Evolutionary conservation across 2,113 vertebrate species (phyloP).

Genomic region (Spheniscus mendiculus): DNA sequence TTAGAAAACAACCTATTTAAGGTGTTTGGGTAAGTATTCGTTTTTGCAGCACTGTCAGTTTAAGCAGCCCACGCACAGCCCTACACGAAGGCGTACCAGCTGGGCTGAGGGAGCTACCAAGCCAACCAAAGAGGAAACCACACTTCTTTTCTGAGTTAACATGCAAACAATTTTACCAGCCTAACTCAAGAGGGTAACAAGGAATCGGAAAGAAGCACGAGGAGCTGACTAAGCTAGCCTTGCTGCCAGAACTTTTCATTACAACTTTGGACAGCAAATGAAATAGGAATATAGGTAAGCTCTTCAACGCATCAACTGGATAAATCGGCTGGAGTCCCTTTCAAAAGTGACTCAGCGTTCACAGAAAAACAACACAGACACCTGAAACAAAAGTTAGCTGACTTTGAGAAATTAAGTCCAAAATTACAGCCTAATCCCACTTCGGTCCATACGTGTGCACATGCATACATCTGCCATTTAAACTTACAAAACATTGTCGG

Average conservation of each 20-base stretch:
- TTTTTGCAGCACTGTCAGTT: neutral
- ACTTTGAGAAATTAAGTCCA: neutral
- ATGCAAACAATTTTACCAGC: neutral
- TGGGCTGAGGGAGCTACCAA: neutral
- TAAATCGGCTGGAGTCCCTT: neutral
- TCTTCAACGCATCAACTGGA: neutral
- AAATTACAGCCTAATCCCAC: neutral
- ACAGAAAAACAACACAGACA: neutral
- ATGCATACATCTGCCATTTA: neutral
- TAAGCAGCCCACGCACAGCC: neutral
- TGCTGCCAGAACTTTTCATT: neutral
- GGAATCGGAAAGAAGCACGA: neutral
- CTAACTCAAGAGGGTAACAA: neutral
- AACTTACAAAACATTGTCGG: neutral
- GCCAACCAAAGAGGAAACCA: neutral
- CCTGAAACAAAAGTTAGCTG: neutral
- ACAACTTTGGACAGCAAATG: neutral
- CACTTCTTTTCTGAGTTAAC: neutral
- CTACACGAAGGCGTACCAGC: neutral
- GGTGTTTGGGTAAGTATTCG: neutral
- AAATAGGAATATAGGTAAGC: neutral
- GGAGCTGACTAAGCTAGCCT: neutral
- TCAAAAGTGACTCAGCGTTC: neutral
- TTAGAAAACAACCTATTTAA: neutral
- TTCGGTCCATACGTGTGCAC: fast-evolving